Evolutionary conservation across 2,113 vertebrate species (phyloP), one percentile per base, ranked within the genome.

Genomic region (Spea bombifrons): DNA sequence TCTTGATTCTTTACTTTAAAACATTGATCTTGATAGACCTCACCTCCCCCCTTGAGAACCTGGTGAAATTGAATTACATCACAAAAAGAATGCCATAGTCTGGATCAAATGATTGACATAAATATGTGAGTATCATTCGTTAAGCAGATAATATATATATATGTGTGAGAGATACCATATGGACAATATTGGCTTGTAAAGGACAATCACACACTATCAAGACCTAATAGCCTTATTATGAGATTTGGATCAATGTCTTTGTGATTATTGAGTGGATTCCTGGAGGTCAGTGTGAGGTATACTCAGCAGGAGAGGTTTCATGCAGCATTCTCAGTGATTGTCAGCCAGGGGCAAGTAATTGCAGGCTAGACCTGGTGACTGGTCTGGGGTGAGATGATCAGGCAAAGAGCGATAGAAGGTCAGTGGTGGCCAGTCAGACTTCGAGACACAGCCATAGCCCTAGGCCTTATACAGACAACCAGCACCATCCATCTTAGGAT

Each of bases 401-500:
- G 77, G 77, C 63, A 79, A 66, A 66, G 80, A 69, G 84, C 85
- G 78, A 71, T 83, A 85, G 73, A 85, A 89, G 91, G 92, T 93
- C 92, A 93, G 82, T 72, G 85, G 87, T 82, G 81, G 91, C 89
- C 84, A 81, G 89, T 88, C 89, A 85, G 83, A 86, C 89, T 89
- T 85, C 88, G 84, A 86, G 89, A 92, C 89, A 91, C 88, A 85
- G 86, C 87, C 89, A 92, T 93, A 92, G 91, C 89, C 90, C 84
- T 17, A 78, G 86, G 91, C 89, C 88, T 90, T 91, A 93, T 90
- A 90, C 81, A 68, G 87, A 83, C 84, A 84, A 74, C 85, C 80
- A 68, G 78, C 90, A 84, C 86, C 89, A 92, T 92, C 91, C 91
- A 91, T 94, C 92, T 93, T 90, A 82, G 87, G 89, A 90, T 88